Evolutionary conservation across 2,888 invertebrate species (phyloP), one percentile per base, ranked within the genome.

Genomic region (Monoplex corrugatus): DNA sequence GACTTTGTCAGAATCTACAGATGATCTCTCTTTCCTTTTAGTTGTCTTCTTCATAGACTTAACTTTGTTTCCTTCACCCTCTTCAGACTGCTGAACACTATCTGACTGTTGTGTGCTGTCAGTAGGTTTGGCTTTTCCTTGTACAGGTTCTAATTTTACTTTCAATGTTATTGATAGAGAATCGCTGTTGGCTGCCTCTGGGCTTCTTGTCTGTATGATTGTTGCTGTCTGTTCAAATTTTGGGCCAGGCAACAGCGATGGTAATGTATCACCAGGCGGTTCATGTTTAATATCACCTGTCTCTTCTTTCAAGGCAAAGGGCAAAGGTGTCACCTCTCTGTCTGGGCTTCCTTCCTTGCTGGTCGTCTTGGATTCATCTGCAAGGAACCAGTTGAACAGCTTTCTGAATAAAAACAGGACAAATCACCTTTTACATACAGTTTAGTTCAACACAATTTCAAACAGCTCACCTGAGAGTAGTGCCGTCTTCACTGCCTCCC

Each of bases 221-320:
- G 32, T 5, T 84, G 45, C 13, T 2, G 40, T 23, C 6, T 40
- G 40, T 5, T 72, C 28, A n/a, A 28, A 1, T 28, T 68, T 23
- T 23, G 63, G 19, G 28, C 6, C 72, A 72, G 72, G 10, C 35
- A 35, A 32, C 8, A 8, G 28, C 28, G 78, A 80, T 28, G 57
- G 28, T 57, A 28, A 57, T 57, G 57, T 35, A 38, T 87, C 44
- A 23, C 13, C 84, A 19, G 84, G 68, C 13, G 78, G 87, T 43
- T 83, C 86, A 80, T 84, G 87, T 68, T 90, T 89, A 32, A 90
- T 87, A 43, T 75, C 82, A 87, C 90, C 89, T 13, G 92, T 93
- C 89, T 95, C 94, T 5, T 94, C 93, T 8, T 94, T 94, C 89
- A 63, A 63, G 50, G 82, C 43, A 43, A 82, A 45, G 75, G 90